Evolutionary conservation across 2,797 vertebrate genomes (phyloP), one percentile per base, ranked within the genome.

Genomic region (Nyctibius grandis): DNA sequence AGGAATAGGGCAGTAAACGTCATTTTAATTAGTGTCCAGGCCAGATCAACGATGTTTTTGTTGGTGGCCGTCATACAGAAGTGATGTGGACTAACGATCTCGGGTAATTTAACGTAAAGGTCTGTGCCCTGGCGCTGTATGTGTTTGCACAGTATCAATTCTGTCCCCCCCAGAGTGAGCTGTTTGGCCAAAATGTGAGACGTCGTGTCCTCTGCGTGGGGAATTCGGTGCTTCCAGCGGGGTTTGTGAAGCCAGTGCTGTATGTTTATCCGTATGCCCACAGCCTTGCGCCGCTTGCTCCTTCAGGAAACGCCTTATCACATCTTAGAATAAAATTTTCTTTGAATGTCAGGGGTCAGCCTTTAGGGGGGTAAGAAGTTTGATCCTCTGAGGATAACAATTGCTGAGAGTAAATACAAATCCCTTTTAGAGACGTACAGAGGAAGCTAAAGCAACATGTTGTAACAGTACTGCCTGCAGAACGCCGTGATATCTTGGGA

Each of bases 101-200:
- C 15, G 0, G 3, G 36, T 44, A 45, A 20, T 67, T 6, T 22
- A 12, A 15, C 1, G 0, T 34, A 50, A 34, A 70, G 26, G 33
- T 69, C 40, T 64, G 28, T 92, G 22, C 79, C 1, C 0, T 8
- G 47, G 51, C 2, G 1, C 70, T n/a, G 15, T n/a, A 1, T 0
- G 1, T 65, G 26, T 88, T 84, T 73, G 31, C 14, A 61, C 2
- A 1, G 15, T 44, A 38, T n/a, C 33, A 13, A 2, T 77, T 80
- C 29, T 5, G 8, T n/a, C 56, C 36, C 77, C 77, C 47, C 23
- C 47, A 9, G 14, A 11, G 21, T 42, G 36, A 69, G 45, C 38
- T 86, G 15, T 57, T 76, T 20, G 56, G 38, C 42, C 54, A 79
- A 34, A 87, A 61, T 1, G 11, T 18, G 17, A 63, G 57, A 40